These are phyloP conservation scores for Drosophila barbarae DNA, from an alignment of 2,888 invertebrate species.

Conservation along the genomic window DNA sequence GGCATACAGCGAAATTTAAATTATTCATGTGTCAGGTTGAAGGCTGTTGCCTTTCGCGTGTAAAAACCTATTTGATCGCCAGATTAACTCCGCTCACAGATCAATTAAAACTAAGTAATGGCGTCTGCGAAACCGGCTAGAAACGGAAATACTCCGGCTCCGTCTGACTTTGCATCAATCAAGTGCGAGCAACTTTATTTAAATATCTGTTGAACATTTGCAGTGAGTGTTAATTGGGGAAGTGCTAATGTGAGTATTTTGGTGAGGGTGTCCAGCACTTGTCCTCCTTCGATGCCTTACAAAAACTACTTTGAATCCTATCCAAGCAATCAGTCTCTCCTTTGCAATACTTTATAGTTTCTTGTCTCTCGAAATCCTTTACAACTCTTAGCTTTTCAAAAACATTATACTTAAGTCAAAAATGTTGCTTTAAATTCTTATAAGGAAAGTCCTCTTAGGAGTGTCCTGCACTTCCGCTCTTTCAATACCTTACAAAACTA, in stretches of 20 bases:
- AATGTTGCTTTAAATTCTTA: neutral
- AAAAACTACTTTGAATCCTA: neutral
- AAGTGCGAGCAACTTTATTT: slow-evolving; percentile 32
- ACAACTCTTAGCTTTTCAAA: neutral
- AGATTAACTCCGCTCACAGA: slow-evolving; percentile 49
- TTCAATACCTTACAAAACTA: slow-evolving; percentile 22
- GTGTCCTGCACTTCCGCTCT: slow-evolving; percentile 56
- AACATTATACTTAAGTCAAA: neutral
- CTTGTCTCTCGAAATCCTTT: neutral
- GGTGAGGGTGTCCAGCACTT: slow-evolving; percentile 63
- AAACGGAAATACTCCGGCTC: slow-evolving; percentile 52
- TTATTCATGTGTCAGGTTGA: slow-evolving; percentile 71
- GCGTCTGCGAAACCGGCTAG: slow-evolving; percentile 46
- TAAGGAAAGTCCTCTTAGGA: neutral
- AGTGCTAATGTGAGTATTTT: slow-evolving; percentile 11
- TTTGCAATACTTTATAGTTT: neutral
- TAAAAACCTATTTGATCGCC: slow-evolving; percentile 54
- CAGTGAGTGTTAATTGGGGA: slow-evolving; percentile 15
- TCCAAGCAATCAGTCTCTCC: slow-evolving; percentile 3
- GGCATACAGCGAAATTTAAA: slow-evolving; percentile 48
- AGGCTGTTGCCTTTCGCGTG: slow-evolving; percentile 56
- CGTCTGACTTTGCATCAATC: slow-evolving; percentile 30
- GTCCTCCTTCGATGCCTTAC: slow-evolving; percentile 27
- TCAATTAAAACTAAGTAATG: slow-evolving; percentile 54
- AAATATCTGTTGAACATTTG: slow-evolving; percentile 20